phyloP scores from a whole-genome alignment of 2,797 vertebrate species.

The Ambastaia sidthimunki region DNA sequence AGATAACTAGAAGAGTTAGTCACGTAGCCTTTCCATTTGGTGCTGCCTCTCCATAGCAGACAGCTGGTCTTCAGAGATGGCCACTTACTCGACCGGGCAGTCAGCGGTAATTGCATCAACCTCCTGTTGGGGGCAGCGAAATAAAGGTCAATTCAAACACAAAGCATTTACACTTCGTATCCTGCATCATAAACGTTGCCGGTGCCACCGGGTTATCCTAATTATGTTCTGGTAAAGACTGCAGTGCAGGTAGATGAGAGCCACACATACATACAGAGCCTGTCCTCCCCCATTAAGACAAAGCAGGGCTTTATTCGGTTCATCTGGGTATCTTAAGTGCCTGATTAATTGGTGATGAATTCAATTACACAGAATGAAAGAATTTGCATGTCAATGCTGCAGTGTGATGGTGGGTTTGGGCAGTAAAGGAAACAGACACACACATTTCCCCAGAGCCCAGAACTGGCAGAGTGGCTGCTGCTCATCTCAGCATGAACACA shows the following conservation, averaged over 20 bases:
- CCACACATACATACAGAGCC: slow-evolving; percentile 10
- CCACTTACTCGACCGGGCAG: slow-evolving; percentile 79
- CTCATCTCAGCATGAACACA: slow-evolving; percentile 52
- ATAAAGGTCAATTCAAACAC: slow-evolving; percentile 53
- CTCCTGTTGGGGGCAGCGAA: slow-evolving; percentile 66
- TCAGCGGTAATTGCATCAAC: slow-evolving; percentile 75
- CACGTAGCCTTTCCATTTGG: slow-evolving; percentile 66
- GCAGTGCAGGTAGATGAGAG: slow-evolving; percentile 67
- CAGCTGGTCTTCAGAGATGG: slow-evolving; percentile 79
- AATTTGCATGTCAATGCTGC: slow-evolving; percentile 66
- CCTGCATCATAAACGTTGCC: slow-evolving; percentile 9
- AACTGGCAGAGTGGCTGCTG: slow-evolving; percentile 43
- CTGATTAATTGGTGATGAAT: slow-evolving; percentile 69
- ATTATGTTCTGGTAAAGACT: slow-evolving; percentile 37
- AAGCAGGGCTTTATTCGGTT: slow-evolving; percentile 52
- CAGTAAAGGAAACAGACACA: slow-evolving; percentile 37
- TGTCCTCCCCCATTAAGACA: slow-evolving; percentile 8
- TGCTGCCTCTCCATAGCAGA: slow-evolving; percentile 72
- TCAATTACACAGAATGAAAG: slow-evolving; percentile 65
- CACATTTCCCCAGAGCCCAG: slow-evolving; percentile 12
- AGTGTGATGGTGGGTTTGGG: slow-evolving; percentile 48
- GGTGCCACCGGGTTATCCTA: slow-evolving; percentile 52
- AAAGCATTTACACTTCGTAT: background rate
- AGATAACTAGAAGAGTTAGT: too few species aligned
- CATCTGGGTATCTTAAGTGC: slow-evolving; percentile 67